phyloP scores from a whole-genome alignment of 2,113 vertebrate genomes.

The Seriola aureovittata region DNA sequence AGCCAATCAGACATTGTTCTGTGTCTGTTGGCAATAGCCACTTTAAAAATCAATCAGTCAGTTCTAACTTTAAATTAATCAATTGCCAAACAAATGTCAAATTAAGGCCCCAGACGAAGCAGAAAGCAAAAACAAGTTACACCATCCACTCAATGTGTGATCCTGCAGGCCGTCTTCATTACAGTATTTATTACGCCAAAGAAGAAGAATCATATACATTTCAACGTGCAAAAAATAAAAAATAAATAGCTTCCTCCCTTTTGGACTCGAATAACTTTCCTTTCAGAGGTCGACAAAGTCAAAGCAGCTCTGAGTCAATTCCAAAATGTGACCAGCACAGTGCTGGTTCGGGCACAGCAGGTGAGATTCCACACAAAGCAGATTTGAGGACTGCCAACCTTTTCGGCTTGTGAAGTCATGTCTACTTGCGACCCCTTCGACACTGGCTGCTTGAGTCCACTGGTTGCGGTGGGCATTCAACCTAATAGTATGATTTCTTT shows the following conservation, averaged over 20 bases:
- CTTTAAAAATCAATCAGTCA: slow-evolving; percentile 8
- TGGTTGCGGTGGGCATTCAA: no score
- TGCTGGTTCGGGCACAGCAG: background rate
- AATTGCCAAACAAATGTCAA: background rate
- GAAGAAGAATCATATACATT: background rate
- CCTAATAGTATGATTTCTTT: no score
- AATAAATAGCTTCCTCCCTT: background rate
- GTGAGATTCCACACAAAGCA: background rate
- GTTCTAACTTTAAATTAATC: slow-evolving; percentile 21
- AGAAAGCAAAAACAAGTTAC: background rate
- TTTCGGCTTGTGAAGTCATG: background rate
- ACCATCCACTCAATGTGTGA: background rate
- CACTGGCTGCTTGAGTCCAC: no score
- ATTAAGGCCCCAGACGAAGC: background rate
- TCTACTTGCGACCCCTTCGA: background rate
- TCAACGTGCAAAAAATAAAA: background rate
- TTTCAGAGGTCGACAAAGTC: background rate
- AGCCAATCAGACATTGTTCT: slow-evolving; percentile 21
- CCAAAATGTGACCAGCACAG: no score
- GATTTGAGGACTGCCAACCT: background rate
- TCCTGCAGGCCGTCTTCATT: background rate
- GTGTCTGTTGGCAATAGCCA: slow-evolving; percentile 10
- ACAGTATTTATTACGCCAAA: background rate
- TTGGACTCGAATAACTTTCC: background rate
- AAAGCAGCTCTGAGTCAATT: background rate